Evolutionary conservation across 2,888 invertebrate species (phyloP).

Genomic region (Rhagophthalmus giganteus): DNA sequence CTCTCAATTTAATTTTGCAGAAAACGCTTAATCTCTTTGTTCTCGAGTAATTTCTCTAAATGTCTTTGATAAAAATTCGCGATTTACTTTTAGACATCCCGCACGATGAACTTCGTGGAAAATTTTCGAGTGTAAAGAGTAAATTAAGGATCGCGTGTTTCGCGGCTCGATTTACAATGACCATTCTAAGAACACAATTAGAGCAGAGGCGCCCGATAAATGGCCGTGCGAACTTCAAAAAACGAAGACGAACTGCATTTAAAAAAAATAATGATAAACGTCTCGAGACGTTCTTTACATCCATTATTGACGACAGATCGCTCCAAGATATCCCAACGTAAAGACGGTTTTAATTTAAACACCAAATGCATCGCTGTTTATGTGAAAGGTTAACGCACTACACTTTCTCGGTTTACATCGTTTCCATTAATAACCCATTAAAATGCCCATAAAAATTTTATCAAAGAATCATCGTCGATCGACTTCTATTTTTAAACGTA

Average conservation of each 20-base stretch:
- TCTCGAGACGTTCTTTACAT: constrained; percentile 15
- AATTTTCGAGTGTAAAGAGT: too few relatives aligned
- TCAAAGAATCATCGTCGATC: neutral
- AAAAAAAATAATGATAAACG: constrained; percentile 14
- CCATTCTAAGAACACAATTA: neutral
- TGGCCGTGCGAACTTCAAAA: neutral
- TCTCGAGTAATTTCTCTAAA: too few relatives aligned
- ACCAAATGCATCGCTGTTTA: neutral
- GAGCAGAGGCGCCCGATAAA: neutral
- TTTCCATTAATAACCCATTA: neutral
- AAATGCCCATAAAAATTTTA: neutral
- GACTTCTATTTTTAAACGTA: neutral
- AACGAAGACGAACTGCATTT: too few relatives aligned
- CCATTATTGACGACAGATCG: constrained; percentile 24
- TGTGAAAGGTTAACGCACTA: neutral
- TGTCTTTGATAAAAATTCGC: too few relatives aligned
- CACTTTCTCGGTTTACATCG: neutral
- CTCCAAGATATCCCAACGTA: constrained; percentile 13
- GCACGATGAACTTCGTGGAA: too few relatives aligned
- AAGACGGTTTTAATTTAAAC: constrained; percentile 24
- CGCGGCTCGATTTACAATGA: too few relatives aligned
- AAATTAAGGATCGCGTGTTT: too few relatives aligned
- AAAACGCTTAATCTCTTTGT: constrained; percentile 3
- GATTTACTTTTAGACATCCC: too few relatives aligned
- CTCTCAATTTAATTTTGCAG: constrained; percentile 16